These are phyloP conservation scores for Oreochromis mossambicus DNA, from an alignment of 2,797 vertebrate genomes.

Conservation along the genomic window DNA sequence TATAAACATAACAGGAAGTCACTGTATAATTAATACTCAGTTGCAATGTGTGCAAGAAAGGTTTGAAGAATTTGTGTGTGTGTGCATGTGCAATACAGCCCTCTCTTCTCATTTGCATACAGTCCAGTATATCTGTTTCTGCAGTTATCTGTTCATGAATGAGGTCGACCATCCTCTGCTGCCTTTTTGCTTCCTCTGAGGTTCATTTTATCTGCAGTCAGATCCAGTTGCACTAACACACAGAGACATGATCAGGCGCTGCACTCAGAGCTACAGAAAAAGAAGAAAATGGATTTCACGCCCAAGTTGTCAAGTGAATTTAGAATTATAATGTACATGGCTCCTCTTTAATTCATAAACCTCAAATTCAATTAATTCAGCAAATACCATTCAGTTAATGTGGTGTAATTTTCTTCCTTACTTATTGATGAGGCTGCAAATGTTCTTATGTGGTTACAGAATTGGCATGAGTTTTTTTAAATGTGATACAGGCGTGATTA, in stretches of 20 bases:
- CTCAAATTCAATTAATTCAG: constrained; percentile 52
- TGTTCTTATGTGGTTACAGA: background rate
- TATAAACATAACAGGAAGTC: background rate
- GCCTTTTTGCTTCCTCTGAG: background rate
- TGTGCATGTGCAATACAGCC: background rate
- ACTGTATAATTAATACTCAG: background rate
- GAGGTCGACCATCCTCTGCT: background rate
- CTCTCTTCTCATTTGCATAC: background rate
- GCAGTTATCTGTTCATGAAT: constrained; percentile 20
- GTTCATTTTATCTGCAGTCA: constrained; percentile 45
- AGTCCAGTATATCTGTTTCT: background rate
- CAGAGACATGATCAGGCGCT: constrained; percentile 25
- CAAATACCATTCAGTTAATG: constrained; percentile 40
- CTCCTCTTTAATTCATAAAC: constrained; percentile 54
- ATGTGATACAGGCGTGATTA: constrained; percentile 13
- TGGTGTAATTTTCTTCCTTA: constrained; percentile 2
- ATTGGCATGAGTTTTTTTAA: background rate
- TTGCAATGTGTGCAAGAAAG: background rate
- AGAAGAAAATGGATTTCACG: constrained; percentile 55
- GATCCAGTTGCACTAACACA: constrained; percentile 25
- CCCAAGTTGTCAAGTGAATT: constrained; percentile 40
- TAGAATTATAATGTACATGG: constrained; percentile 48
- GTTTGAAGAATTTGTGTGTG: background rate
- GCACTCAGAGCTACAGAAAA: constrained; percentile 28
- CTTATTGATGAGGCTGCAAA: constrained; percentile 1